These are phyloP conservation scores for Capromys pilorides DNA, from an alignment of 2,797 vertebrate genomes.

Conservation along the genomic window DNA sequence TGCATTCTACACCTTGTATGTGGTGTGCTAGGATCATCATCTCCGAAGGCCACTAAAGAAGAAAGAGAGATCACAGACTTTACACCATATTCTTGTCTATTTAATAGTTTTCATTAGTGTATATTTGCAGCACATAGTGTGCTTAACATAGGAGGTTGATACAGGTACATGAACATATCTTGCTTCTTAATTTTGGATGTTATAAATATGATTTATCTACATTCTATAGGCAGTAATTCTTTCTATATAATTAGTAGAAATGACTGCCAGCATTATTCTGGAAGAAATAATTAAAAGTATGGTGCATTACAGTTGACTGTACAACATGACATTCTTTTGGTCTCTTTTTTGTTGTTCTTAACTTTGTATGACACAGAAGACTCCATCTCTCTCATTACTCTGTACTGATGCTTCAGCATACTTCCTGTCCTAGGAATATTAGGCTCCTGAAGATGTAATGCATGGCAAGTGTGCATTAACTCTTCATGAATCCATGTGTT, in stretches of 20 bases:
- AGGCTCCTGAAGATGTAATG: neutral
- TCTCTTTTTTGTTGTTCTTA: neutral
- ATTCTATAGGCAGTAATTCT: neutral
- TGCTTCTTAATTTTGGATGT: neutral
- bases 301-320: neutral
- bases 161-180: neutral
- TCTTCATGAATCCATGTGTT: neutral
- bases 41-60: neutral
- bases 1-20: neutral
- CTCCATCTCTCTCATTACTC: neutral
- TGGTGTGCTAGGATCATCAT: neutral
- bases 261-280: neutral
- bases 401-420: neutral
- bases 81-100: neutral
- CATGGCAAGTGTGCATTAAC: neutral
- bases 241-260: neutral
- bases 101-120: neutral
- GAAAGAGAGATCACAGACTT: neutral
- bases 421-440: neutral
- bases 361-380: neutral
- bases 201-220: neutral
- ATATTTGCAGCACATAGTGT: neutral
- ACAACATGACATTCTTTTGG: neutral
- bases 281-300: constrained; percentile 26
- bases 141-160: neutral